These are phyloP conservation scores for Bufo gargarizans DNA, from an alignment of 2,113 vertebrate genomes.

Conservation along the genomic window DNA sequence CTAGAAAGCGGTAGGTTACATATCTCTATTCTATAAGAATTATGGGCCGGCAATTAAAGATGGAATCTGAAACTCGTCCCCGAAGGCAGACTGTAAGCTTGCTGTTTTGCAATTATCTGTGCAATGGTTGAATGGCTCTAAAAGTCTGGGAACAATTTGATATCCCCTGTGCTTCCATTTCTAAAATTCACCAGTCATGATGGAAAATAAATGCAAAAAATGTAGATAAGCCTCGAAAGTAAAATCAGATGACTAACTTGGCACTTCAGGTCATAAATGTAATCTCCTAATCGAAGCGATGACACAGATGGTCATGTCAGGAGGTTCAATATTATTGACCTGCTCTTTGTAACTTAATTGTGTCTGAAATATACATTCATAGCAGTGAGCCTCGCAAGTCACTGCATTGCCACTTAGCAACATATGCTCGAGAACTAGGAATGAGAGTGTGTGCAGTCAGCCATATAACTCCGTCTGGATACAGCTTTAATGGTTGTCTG, in stretches of 20 bases:
- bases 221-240: not conserved
- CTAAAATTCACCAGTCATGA: slow-evolving; percentile 31
- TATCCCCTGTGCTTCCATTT: slow-evolving; percentile 41
- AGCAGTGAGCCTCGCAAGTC: slow-evolving; percentile 19
- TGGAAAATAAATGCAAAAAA: slow-evolving; percentile 15
- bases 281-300: not conserved
- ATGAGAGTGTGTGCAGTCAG: slow-evolving; percentile 32
- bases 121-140: slow-evolving; percentile 24
- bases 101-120: slow-evolving; percentile 19
- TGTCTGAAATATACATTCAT: slow-evolving; percentile 48
- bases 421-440: slow-evolving; percentile 28
- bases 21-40: not conserved
- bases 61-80: not conserved
- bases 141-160: slow-evolving; percentile 30
- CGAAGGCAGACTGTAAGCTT: slow-evolving; percentile 40
- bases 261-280: slow-evolving; percentile 59
- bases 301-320: slow-evolving; percentile 39
- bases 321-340: slow-evolving; percentile 54
- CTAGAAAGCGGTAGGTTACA: not conserved
- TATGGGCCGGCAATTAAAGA: slow-evolving; percentile 29
- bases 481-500: slow-evolving; percentile 33
- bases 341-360: slow-evolving; percentile 49
- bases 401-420: slow-evolving; percentile 36
- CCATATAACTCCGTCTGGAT: slow-evolving; percentile 46
- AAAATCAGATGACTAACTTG: slow-evolving; percentile 58